Percentiles rank a stretch among this genome's conserved stretches.
Conservation (phyloP, 2,888 invertebrate species). For the Sphecodes monilicornis region DNA sequence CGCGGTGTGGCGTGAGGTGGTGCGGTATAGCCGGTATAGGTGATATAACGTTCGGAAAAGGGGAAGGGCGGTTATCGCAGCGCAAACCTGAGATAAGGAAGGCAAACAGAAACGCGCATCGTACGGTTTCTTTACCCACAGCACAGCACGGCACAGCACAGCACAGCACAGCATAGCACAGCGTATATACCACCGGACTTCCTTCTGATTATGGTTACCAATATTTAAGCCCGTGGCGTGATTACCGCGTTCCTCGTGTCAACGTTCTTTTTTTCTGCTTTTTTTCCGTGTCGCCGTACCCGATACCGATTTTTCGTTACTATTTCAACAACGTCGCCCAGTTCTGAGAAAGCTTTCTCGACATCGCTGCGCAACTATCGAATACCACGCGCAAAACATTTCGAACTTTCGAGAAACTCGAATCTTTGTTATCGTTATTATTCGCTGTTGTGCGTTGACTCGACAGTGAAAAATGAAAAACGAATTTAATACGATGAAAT, state of each 20-base stretch:
- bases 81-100: slow-evolving; percentile 83
- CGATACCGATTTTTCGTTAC: slow-evolving; percentile 55
- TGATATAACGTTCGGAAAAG: slow-evolving; percentile 53
- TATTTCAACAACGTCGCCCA: slow-evolving; percentile 9
- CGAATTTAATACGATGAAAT: neutral
- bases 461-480: neutral
- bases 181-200: slow-evolving; percentile 79
- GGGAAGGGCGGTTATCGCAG: slow-evolving; percentile 77
- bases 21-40: slow-evolving; percentile 36
- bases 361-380: neutral
- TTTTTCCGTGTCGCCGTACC: neutral
- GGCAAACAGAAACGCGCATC: slow-evolving; percentile 81
- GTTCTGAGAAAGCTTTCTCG: slow-evolving; percentile 12
- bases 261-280: slow-evolving; percentile 29
- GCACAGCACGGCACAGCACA: neutral
- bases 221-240: slow-evolving; percentile 76
- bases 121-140: slow-evolving; percentile 74
- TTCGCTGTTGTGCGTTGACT: neutral
- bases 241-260: slow-evolving; percentile 56
- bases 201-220: slow-evolving; percentile 81
- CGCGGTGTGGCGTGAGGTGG: slow-evolving; percentile 45
- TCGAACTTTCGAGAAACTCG: neutral
- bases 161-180: neutral
- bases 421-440: neutral
- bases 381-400: neutral